Evolutionary conservation across 35 echinoderm and acorn worm genomes (phyloP).

Genomic region (Ophiothrix spiculata): DNA sequence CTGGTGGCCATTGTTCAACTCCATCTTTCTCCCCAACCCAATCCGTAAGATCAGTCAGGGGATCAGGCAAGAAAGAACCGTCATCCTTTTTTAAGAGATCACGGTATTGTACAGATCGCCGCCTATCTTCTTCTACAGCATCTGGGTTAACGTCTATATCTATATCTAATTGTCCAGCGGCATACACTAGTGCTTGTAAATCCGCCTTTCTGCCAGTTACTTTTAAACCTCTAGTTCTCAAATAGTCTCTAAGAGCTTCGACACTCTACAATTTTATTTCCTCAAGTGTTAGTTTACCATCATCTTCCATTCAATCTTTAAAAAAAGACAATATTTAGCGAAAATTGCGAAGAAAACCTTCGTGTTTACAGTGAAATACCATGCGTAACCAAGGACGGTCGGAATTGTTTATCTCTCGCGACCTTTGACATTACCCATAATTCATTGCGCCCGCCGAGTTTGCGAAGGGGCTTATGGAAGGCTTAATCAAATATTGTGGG

Average conservation of each 20-base stretch:
- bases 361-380: not conserved
- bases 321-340: not conserved
- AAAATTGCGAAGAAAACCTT: not conserved
- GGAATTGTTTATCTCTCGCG: not conserved
- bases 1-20: slow-evolving; percentile 36
- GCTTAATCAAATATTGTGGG: no score
- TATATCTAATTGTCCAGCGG: not conserved
- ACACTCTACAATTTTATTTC: slow-evolving; percentile 21
- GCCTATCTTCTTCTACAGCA: not conserved
- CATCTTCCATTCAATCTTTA: not conserved
- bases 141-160: not conserved
- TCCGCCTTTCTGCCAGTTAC: slow-evolving; percentile 20
- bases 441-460: not conserved
- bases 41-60: slow-evolving; percentile 27
- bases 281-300: not conserved
- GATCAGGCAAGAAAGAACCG: slow-evolving; percentile 14
- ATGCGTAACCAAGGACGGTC: not conserved
- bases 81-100: not conserved
- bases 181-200: slow-evolving; percentile 10
- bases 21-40: slow-evolving; percentile 49
- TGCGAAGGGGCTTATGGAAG: not conserved
- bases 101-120: not conserved
- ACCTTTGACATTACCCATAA: not conserved
- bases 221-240: slow-evolving; percentile 19
- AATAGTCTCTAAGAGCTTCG: slow-evolving; percentile 25